These are phyloP conservation scores for Stegastes partitus DNA, from an alignment of 2,113 vertebrate genomes.

Conservation along the genomic window DNA sequence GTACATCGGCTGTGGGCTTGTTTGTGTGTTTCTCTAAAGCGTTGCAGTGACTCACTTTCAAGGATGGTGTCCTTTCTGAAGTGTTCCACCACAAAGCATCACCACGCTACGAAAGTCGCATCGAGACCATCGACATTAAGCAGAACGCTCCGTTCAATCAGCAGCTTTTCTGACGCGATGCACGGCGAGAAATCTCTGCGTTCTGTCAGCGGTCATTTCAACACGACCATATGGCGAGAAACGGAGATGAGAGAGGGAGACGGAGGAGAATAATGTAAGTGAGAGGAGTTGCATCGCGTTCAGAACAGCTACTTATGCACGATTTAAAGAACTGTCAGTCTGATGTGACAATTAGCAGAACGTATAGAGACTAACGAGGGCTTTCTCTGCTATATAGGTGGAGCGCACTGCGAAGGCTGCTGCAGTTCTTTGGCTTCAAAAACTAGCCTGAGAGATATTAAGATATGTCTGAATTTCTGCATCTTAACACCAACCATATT, in stretches of 20 bases:
- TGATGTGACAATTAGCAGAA: conserved; percentile 23
- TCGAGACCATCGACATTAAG: no score
- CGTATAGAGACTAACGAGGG: neutral
- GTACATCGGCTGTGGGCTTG: neutral
- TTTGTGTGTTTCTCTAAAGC: neutral
- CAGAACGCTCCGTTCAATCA: neutral
- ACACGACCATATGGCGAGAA: neutral
- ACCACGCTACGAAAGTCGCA: no score
- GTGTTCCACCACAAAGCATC: no score
- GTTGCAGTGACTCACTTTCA: no score
- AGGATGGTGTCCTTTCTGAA: no score
- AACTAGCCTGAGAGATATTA: neutral
- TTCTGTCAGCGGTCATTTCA: neutral
- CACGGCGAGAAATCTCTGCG: no score
- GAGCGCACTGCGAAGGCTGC: neutral
- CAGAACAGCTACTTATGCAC: neutral
- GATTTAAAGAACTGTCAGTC: neutral
- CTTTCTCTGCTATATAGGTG: neutral
- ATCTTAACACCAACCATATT: neutral
- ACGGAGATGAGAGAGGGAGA: no score
- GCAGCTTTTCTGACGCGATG: no score
- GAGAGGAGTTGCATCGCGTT: neutral
- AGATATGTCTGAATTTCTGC: neutral
- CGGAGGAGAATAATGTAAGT: neutral
- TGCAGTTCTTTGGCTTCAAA: neutral